Base-by-base conservation (phyloP, 2,888 invertebrate genomes). In the Axea sp. region DNA sequence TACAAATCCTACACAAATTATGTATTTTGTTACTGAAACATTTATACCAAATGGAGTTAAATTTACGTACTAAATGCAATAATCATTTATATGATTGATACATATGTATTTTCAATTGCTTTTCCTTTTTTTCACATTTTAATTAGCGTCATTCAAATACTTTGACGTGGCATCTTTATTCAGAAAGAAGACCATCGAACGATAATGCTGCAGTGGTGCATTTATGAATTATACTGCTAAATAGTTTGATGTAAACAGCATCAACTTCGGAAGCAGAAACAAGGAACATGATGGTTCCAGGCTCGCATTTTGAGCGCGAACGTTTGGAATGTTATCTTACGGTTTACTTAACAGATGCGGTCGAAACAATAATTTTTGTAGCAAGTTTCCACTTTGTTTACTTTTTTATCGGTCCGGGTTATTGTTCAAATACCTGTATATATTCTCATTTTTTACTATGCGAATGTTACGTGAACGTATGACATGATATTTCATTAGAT, bases 261-360 rank as follows among this genome's bases (percentile, higher is more conserved):
- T 62, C 45, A 65, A 75, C 64, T 60, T 60, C 69, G 43, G 64
- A 75, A 78, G 49, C 64, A 65, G 53, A 69, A 69, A 59, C 57
- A 43, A 73, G 78, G 78, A 78, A 78, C 77, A 77, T 69, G 76
- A 73, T 67, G 47, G 75, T 68, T 73, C 71, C 71, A 45, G 74
- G 68, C 72, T 78, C 77, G 73, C 77, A 60, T 78, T 55, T 75
- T 73, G 78, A 75, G 71, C 75, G 76, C 80, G 78, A 83, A 80
- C 75, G 77, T 82, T 82, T 85, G 85, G 85, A 85, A 85, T 85
- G 85, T 84, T 83, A 80, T 75, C 75, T 77, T 73, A 77, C 67
- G 79, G 68, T 68, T 79, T 73, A 51, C 65, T 69, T 77, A 55
- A 51, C 71, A 72, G 71, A 64, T 55, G 62, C 35, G 64, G 73